Percentiles rank a stretch among this genome's conserved stretches.
Conservation (phyloP, 1,140 invertebrate species). For the Magallana gigas region DNA sequence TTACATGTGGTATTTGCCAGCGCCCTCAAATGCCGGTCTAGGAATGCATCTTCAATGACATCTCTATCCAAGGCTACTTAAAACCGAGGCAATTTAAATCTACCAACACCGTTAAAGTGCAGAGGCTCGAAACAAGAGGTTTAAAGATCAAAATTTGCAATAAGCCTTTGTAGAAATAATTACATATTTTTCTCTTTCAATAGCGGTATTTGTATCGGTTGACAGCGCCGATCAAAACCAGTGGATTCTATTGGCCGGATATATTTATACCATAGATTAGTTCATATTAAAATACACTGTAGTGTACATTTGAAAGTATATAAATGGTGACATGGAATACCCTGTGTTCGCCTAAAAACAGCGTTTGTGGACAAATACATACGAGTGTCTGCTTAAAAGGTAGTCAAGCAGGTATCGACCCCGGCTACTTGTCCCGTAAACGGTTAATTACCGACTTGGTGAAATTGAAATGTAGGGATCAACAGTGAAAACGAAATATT, state of each 20-base stretch:
- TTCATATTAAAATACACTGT: not conserved
- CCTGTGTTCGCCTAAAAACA: not conserved
- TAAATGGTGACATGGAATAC: not conserved
- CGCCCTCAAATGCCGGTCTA: not conserved
- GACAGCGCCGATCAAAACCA: not conserved
- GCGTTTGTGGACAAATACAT: not conserved
- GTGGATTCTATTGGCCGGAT: not conserved
- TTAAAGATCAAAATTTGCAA: constrained; percentile 14
- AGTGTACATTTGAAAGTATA: not conserved
- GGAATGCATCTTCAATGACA: not conserved
- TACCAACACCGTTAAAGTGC: not conserved
- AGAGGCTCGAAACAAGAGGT: constrained; percentile 12
- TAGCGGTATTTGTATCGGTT: constrained; percentile 20
- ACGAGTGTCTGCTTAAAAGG: not conserved
- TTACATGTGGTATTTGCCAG: not conserved
- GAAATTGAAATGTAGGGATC: not conserved
- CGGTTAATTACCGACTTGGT: not conserved
- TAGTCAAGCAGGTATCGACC: constrained; percentile 22
- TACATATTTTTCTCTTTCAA: constrained; percentile 34
- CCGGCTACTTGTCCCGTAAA: not conserved
- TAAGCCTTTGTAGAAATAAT: constrained; percentile 22
- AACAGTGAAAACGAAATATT: constrained; percentile 36
- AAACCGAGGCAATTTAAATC: constrained; percentile 2
- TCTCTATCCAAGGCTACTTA: not conserved
- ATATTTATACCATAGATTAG: not conserved